phyloP scores from a whole-genome alignment of 2,888 invertebrate genomes.

The Euzetes globulus region DNA sequence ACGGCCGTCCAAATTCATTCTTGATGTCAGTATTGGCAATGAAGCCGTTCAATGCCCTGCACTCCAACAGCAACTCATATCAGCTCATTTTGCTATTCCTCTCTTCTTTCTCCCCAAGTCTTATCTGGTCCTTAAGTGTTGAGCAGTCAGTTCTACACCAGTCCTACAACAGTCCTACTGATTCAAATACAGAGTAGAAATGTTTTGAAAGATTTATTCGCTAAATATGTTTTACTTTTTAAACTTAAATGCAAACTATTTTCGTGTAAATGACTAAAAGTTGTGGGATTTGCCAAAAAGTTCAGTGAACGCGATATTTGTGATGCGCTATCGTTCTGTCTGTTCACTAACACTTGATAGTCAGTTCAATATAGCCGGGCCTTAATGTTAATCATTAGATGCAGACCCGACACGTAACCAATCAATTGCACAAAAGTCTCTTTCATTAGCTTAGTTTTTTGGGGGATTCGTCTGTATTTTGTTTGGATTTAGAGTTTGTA shows the following conservation, averaged over 20 bases:
- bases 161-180: not conserved
- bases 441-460: not conserved
- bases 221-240: constrained; percentile 4
- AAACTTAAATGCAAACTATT: not conserved
- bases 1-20: constrained; percentile 22
- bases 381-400: not conserved
- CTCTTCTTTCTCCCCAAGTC: constrained; percentile 31
- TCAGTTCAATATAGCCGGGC: not conserved
- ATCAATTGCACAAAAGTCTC: not conserved
- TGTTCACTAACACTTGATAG: not conserved
- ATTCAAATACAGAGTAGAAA: not conserved
- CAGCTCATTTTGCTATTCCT: constrained; percentile 42
- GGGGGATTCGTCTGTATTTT: constrained; percentile 7
- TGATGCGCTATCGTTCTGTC: not conserved
- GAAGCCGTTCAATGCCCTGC: constrained; percentile 21
- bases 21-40: constrained; percentile 25
- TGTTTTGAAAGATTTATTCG: not conserved
- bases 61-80: constrained; percentile 33
- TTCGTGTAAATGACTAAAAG: not conserved
- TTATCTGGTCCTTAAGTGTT: constrained; percentile 20
- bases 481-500: not conserved
- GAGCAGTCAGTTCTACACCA: not conserved
- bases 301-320: constrained; percentile 14
- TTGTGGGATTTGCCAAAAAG: constrained; percentile 13
- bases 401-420: not conserved